Evolutionary conservation across 2,113 vertebrate genomes (phyloP).

Genomic region (Phocoena sinus): DNA sequence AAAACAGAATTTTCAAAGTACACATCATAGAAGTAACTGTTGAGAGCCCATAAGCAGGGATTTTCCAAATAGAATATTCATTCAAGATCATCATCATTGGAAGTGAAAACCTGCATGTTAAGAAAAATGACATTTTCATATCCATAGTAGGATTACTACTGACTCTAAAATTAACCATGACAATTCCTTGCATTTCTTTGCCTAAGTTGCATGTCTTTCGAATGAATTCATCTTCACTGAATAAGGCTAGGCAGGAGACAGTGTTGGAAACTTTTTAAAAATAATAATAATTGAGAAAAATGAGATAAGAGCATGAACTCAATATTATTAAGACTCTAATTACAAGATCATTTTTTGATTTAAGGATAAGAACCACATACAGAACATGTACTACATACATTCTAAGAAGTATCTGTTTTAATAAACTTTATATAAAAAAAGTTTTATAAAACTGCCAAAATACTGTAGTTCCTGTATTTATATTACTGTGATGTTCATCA

Average conservation of each 20-base stretch:
- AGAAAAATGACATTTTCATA: constrained; percentile 13
- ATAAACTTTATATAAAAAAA: not conserved
- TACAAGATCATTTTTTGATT: not conserved
- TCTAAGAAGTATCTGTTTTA: not conserved
- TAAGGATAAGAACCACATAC: not conserved
- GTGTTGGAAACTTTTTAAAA: not conserved
- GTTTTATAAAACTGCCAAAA: not conserved
- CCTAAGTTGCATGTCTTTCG: not conserved
- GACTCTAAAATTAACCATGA: not conserved
- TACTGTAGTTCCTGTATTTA: not conserved
- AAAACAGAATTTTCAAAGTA: constrained; percentile 2
- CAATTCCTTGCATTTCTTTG: not conserved
- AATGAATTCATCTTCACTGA: constrained; percentile 1
- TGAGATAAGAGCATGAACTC: not conserved
- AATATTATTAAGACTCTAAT: not conserved
- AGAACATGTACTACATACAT: not conserved
- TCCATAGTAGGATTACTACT: not conserved
- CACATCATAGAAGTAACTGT: not conserved
- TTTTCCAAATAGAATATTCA: constrained; percentile 30
- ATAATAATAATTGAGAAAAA: not conserved
- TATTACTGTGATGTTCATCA: not conserved
- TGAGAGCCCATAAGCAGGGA: not conserved
- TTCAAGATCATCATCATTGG: not conserved
- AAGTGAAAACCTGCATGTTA: constrained; percentile 7
- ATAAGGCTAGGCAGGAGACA: not conserved